Conservation (phyloP, 2,888 invertebrate genomes). For the Polylopha cassiicola region DNA sequence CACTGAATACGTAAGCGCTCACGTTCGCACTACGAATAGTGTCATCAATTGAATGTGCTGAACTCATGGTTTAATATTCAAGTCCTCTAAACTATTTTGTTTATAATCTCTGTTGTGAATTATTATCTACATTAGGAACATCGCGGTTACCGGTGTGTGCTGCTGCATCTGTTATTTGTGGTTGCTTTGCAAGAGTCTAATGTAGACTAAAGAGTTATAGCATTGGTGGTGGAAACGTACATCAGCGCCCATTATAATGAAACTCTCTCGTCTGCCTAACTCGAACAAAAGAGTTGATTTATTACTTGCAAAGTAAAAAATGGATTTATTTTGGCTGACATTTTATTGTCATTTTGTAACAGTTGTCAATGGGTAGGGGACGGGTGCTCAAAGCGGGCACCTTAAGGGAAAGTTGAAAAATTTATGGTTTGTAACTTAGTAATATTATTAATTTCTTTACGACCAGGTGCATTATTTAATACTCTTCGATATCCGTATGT, state of each 20-base stretch:
- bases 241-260: conserved; percentile 11
- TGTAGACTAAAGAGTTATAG: conserved; percentile 1
- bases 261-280: conserved; percentile 6
- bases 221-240: conserved; percentile 7
- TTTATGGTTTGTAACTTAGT: too few relatives aligned
- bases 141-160: conserved; percentile 2
- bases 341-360: conserved; percentile 15
- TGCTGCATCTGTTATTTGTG: conserved; percentile 4
- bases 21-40: conserved; percentile 1
- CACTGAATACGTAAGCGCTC: conserved; percentile 4
- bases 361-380: conserved; percentile 3
- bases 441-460: too few relatives aligned
- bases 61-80: too few relatives aligned
- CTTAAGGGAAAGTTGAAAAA: too few relatives aligned
- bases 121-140: conserved; percentile 10
- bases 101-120: too few relatives aligned
- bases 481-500: too few relatives aligned
- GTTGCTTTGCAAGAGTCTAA: conserved; percentile 4
- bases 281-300: conserved; percentile 10
- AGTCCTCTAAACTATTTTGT: too few relatives aligned
- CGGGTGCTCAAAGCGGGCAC: too few relatives aligned
- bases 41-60: conserved; percentile 2
- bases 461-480: too few relatives aligned
- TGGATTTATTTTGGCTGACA: conserved; percentile 6
- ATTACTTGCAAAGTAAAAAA: conserved; percentile 18